Base-by-base conservation (phyloP, 2,113 vertebrate genomes). In the Thamnaconus septentrionalis region DNA sequence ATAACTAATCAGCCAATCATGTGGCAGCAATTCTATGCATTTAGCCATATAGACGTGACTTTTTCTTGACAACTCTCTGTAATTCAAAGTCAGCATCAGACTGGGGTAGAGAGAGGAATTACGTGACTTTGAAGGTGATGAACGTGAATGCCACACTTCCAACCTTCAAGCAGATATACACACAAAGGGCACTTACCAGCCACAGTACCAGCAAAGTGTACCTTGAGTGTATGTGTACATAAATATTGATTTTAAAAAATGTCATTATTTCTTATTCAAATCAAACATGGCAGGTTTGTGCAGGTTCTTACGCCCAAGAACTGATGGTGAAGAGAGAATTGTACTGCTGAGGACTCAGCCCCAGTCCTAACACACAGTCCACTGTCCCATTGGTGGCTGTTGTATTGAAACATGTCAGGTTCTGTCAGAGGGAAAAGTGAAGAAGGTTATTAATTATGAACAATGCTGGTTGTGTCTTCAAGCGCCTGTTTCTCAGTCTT, bases 341-440 rank as follows among this genome's bases (percentile, higher is more conserved):
- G 81, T 94, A 95, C 40, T 94, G 71, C 77, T 93, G 88, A 5
- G 94, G 92, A 0, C 66, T 91, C 92, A 95, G 93, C 50, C 93
- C 93, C 56, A 95, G 73, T 5, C 94, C 93, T 68, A 82, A 84
- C 18, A 93, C 88, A 53, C 91, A 94, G 48, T 73, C 82, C 50
- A 66, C 63, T 0, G 87, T 91, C 66, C 85, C 73, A 3, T 91
- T 93, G 56, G 18, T 66, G 5, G 83, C 69, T 0, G 90, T 94
- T 0, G 76, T 73, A 73, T 90, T 93, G 44, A 73, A 60, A 78
- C 93, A 96, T 3, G 90, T 93, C 75, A 94, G 66, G 59, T 94
- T 94, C 93, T 94, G 75, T 41, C 46, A 7, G 8, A 55, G 6
- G 4, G 12, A n/a, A 61, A 56, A 3, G 6, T 0, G 41, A 9